phyloP scores from a whole-genome alignment of 2,797 vertebrate species.

The Margarornis squamiger region DNA sequence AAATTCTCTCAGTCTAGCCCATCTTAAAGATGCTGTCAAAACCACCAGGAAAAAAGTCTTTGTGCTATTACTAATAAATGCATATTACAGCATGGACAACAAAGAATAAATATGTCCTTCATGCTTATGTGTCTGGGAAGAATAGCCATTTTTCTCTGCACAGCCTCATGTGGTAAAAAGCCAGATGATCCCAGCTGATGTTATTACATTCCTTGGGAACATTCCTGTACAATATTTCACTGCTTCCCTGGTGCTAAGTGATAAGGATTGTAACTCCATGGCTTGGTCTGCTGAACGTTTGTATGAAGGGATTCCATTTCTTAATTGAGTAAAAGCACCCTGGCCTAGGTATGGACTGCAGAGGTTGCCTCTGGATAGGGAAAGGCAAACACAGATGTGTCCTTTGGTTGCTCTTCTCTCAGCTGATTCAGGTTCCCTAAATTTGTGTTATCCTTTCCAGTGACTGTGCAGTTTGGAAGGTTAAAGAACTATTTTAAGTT shows the following conservation, averaged over 20 bases:
- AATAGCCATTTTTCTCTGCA: slow-evolving; percentile 3
- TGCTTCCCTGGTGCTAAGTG: background rate
- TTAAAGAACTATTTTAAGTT: slow-evolving; percentile 45
- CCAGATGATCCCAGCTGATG: background rate
- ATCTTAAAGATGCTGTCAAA: background rate
- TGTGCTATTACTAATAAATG: background rate
- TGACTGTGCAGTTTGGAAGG: slow-evolving; percentile 41
- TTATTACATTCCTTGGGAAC: slow-evolving; percentile 39
- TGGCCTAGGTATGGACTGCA: background rate
- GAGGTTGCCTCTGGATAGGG: background rate
- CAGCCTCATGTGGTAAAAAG: background rate
- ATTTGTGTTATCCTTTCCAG: slow-evolving; percentile 17
- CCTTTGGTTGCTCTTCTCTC: background rate
- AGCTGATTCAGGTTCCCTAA: slow-evolving; percentile 3
- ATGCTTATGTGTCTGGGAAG: background rate
- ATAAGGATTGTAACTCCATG: background rate
- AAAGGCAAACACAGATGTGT: background rate
- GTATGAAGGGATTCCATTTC: background rate
- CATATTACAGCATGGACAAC: background rate
- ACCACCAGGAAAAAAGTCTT: background rate
- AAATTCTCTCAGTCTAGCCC: background rate
- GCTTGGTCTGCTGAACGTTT: background rate
- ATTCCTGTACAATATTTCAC: background rate
- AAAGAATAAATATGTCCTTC: background rate
- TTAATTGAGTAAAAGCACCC: background rate